Percentiles rank a stretch among this genome's conserved stretches.
phyloP scores from a whole-genome alignment of 2,888 invertebrate species.

The Macaria liturata region DNA sequence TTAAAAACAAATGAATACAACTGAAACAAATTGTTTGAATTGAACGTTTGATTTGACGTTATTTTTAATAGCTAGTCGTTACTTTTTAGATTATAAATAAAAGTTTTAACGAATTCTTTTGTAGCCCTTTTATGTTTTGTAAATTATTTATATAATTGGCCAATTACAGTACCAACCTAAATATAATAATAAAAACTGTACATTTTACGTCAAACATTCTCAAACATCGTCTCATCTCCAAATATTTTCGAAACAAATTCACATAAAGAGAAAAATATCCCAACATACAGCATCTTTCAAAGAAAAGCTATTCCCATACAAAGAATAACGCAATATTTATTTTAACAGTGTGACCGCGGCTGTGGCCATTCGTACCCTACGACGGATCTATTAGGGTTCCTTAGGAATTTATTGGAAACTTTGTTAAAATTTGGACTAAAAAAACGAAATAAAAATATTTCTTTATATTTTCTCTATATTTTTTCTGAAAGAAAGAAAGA shows the following conservation, averaged over 20 bases:
- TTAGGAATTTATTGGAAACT: neutral
- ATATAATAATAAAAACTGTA: too few relatives aligned
- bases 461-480: too few relatives aligned
- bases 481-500: too few relatives aligned
- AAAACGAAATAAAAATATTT: neutral
- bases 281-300: slow-evolving; percentile 21
- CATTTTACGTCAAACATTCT: too few relatives aligned
- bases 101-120: too few relatives aligned
- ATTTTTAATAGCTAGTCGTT: too few relatives aligned
- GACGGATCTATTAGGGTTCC: slow-evolving; percentile 35
- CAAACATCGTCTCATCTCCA: too few relatives aligned
- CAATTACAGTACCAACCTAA: too few relatives aligned
- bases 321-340: slow-evolving; percentile 49
- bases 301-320: slow-evolving; percentile 29
- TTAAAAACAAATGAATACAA: neutral
- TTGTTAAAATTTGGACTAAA: neutral
- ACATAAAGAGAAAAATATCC: slow-evolving; percentile 6
- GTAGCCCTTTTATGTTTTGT: too few relatives aligned
- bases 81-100: too few relatives aligned
- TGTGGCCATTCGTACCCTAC: slow-evolving; percentile 32
- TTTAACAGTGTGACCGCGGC: slow-evolving; percentile 42
- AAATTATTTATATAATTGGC: too few relatives aligned
- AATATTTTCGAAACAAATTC: neutral
- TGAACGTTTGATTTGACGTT: too few relatives aligned
- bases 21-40: neutral